Evolutionary conservation across 2,797 vertebrate genomes (phyloP).

Genomic region (Malurus splendens): DNA sequence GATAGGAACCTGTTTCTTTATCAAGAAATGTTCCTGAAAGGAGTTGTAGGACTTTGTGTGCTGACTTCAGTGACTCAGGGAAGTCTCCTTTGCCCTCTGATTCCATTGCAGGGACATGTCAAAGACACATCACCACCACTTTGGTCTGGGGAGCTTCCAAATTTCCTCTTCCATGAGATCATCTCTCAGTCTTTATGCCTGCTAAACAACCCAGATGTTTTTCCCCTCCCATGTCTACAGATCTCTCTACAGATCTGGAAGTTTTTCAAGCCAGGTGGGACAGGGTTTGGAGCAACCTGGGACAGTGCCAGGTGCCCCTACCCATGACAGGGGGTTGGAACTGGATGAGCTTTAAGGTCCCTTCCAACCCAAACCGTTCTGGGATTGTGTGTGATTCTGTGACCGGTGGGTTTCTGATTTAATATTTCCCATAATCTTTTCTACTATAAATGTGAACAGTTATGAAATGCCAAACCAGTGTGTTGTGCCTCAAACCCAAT

Average conservation of each 20-base stretch:
- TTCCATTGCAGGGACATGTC: neutral
- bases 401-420: neutral
- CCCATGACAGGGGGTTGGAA: neutral
- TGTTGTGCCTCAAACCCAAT: neutral
- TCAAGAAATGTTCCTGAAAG: neutral
- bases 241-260: neutral
- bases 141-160: neutral
- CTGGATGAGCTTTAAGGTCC: neutral
- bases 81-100: neutral
- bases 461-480: neutral
- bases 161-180: neutral
- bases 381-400: neutral
- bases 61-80: neutral
- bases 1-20: neutral
- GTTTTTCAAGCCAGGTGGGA: neutral
- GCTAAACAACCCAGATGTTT: neutral
- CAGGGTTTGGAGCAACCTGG: rapidly evolving
- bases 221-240: neutral
- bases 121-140: neutral
- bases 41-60: neutral
- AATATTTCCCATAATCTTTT: neutral
- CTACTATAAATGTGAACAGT: neutral
- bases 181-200: neutral
- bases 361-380: neutral
- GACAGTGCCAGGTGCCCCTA: neutral